Percentiles rank a stretch among this genome's conserved stretches.
Conservation (phyloP, 1,140 invertebrate species). For the Leptinotarsa undecemlineata region DNA sequence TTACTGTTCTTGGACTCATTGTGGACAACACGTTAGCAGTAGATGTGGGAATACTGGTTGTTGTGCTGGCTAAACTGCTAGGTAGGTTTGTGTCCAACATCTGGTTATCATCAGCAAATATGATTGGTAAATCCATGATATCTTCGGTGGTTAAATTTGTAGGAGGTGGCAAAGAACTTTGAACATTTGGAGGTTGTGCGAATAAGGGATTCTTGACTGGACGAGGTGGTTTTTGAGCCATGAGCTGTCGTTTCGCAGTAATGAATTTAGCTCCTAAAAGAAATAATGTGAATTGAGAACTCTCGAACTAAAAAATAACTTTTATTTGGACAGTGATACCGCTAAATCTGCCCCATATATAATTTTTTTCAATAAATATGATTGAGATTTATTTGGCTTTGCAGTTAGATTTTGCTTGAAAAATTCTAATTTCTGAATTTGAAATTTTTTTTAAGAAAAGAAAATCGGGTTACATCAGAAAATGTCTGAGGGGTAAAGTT, state of each 20-base stretch:
- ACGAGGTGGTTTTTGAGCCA: constrained; percentile 36
- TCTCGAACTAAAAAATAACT: neutral
- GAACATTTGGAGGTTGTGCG: constrained; percentile 23
- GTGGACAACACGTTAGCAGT: neutral
- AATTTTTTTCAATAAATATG: too few relatives aligned
- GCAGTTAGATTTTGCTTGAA: too few relatives aligned
- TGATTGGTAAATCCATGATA: constrained; percentile 68
- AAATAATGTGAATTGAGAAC: neutral
- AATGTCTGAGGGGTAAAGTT: too few relatives aligned
- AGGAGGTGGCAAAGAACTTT: constrained; percentile 42
- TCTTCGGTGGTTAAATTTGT: constrained; percentile 64
- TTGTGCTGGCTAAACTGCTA: constrained; percentile 31
- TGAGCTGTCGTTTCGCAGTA: constrained; percentile 47
- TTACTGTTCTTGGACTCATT: constrained; percentile 21
- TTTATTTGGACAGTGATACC: too few relatives aligned
- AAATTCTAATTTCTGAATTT: too few relatives aligned
- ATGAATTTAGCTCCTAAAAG: constrained; percentile 40
- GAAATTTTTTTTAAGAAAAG: too few relatives aligned
- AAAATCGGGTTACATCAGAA: too few relatives aligned
- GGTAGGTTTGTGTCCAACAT: constrained; percentile 55
- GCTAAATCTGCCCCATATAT: too few relatives aligned
- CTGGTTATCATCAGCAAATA: constrained; percentile 68
- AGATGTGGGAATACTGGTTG: neutral
- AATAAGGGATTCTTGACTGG: constrained; percentile 39
- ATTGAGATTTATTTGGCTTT: too few relatives aligned